phyloP scores from a whole-genome alignment of 92 coral and sea anemone genomes.

The Plumapathes pennacea region DNA sequence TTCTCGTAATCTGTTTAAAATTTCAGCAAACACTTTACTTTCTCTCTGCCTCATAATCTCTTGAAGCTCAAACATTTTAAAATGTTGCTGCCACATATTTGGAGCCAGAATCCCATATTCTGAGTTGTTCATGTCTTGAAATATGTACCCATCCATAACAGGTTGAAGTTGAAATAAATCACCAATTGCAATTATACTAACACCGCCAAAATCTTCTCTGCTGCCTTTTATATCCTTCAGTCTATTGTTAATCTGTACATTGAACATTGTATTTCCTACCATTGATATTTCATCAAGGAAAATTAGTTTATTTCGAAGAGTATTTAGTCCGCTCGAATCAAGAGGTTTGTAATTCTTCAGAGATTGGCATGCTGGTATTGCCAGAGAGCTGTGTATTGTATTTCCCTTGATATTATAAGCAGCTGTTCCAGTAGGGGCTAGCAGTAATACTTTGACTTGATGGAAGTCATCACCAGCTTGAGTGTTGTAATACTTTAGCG shows the following conservation, averaged over 20 bases:
- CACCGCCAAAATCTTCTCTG: constrained; percentile 42
- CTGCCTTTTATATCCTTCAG: constrained; percentile 57
- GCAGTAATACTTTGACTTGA: constrained; percentile 47
- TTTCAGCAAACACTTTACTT: constrained; percentile 47
- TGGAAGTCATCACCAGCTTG: constrained; percentile 50
- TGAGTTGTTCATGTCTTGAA: constrained; percentile 36
- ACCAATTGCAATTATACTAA: constrained; percentile 52
- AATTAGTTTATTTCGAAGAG: constrained; percentile 53
- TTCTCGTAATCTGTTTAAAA: constrained; percentile 38
- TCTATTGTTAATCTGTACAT: constrained; percentile 46
- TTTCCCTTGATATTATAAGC: constrained; percentile 61
- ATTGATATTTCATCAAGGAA: constrained; percentile 53
- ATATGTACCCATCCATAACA: constrained; percentile 54
- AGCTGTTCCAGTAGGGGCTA: constrained; percentile 56
- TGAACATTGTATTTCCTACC: constrained; percentile 60
- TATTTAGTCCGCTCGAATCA: constrained; percentile 66
- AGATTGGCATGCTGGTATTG: constrained; percentile 59
- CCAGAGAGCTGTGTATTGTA: constrained; percentile 56
- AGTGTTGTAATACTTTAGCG: constrained; percentile 57
- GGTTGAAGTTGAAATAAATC: constrained; percentile 61
- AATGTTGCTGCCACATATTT: constrained; percentile 51
- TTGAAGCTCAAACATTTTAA: constrained; percentile 51
- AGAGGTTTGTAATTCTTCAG: constrained; percentile 50
- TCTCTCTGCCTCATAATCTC: constrained; percentile 62
- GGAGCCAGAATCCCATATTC: constrained; percentile 55